Evolutionary conservation across 2,888 invertebrate genomes (phyloP), one percentile per base, ranked within the genome.

Genomic region (Biston stratarius): DNA sequence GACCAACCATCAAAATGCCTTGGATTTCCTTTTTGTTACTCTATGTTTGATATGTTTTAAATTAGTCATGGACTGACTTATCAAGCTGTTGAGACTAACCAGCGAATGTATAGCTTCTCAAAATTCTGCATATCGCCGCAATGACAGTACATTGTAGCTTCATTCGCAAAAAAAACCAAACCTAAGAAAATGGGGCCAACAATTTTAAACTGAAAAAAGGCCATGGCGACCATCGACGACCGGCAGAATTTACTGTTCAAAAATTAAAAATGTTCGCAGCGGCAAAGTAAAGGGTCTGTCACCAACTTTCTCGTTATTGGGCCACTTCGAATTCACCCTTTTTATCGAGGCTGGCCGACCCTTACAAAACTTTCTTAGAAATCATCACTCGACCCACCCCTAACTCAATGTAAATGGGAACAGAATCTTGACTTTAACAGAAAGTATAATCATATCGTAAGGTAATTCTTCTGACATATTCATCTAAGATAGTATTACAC

Each of bases 341-440:
- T 91, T 90, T 90, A 90, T 88, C 86, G 77, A 75, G 70, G 74
- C 79, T 80, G 82, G 76, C 75, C 84, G 84, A 89, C 90, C 91
- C 88, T 90, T 77, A 68, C 81, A 83, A 83, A 85, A 85, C 79
- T 85, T 86, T 85, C 82, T 78, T 80, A 82, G 83, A 81, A 88
- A 89, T 90, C 90, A 88, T 89, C 86, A 86, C 78, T 74, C 78
- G 81, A 80, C 81, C 82, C 79, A 81, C 83, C 84, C 84, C 85
- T 85, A 82, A 84, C 45, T n/a, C 63, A 55, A 40, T 67, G 56
- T 33, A 55, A 14, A 24, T 49, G 0, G 0, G 33, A 56, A 49
- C 67, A 67, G 67, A 51, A 38, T 5, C 45, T 42, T 6, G 47
- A 45, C 45, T 62, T n/a, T 8, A 11, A 47, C 40, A n/a, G 47